Evolutionary conservation across 1,140 invertebrate genomes (phyloP).

Genomic region (Bombus confusus): DNA sequence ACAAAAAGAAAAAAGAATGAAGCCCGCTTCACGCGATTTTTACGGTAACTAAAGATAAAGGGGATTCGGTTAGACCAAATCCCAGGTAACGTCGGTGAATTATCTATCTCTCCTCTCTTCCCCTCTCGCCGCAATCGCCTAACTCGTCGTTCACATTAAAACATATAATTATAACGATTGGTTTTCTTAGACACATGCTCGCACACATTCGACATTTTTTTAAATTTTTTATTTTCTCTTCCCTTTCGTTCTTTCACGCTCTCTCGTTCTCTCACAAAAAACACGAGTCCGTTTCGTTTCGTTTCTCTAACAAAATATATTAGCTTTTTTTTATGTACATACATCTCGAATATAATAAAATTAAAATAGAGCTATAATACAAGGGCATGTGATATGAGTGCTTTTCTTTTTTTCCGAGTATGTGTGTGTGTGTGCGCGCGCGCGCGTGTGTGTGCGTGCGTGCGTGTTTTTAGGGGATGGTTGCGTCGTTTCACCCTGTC

Average conservation of each 20-base stretch:
- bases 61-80: constrained; percentile 54
- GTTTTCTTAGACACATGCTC: constrained; percentile 40
- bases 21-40: constrained; percentile 75
- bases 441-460: no score
- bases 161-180: constrained; percentile 55
- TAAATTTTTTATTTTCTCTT: background rate
- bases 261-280: constrained; percentile 28
- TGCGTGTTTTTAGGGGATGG: background rate
- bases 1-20: constrained; percentile 60
- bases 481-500: constrained; percentile 7
- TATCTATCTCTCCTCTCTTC: constrained; percentile 31
- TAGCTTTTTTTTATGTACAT: constrained; percentile 79
- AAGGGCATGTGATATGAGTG: constrained; percentile 62
- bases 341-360: constrained; percentile 72
- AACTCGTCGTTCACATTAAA: constrained; percentile 47
- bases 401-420: background rate
- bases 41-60: constrained; percentile 68
- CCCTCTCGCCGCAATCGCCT: constrained; percentile 23
- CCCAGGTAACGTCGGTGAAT: constrained; percentile 61
- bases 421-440: background rate
- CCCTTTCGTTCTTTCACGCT: constrained; percentile 13
- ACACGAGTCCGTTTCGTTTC: constrained; percentile 34
- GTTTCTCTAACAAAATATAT: constrained; percentile 79
- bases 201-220: constrained; percentile 33
- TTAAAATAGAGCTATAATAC: constrained; percentile 75